Evolutionary conservation across 1,140 invertebrate genomes (phyloP).

Genomic region (Oppia nitens): DNA sequence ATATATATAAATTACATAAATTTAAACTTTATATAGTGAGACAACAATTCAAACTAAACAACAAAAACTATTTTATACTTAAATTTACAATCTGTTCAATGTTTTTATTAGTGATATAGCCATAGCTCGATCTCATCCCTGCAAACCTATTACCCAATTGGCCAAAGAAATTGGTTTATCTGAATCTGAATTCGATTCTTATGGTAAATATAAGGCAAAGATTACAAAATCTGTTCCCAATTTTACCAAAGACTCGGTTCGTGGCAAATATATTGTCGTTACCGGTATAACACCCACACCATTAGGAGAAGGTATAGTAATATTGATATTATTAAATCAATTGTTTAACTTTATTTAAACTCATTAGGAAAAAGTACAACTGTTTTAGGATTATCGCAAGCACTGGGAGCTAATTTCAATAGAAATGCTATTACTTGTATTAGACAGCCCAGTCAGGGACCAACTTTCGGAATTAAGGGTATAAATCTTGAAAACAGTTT

Average conservation of each 20-base stretch:
- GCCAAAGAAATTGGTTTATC: constrained; percentile 70
- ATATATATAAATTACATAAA: no score
- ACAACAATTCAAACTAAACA: no score
- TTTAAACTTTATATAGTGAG: no score
- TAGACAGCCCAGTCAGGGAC: constrained; percentile 94
- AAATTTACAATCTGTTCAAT: no score
- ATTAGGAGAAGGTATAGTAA: constrained; percentile 38
- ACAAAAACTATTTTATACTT: no score
- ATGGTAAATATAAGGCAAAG: constrained; percentile 90
- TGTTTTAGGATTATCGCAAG: constrained; percentile 79
- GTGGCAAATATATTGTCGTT: constrained; percentile 88
- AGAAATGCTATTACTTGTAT: constrained; percentile 85
- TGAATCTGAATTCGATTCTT: constrained; percentile 63
- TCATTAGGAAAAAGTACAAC: constrained; percentile 49
- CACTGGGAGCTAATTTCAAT: constrained; percentile 61
- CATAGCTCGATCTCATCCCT: constrained; percentile 67
- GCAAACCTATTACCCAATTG: constrained; percentile 60
- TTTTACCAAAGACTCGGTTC: constrained; percentile 43
- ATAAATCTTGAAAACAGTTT: constrained; percentile 8
- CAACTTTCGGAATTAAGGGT: constrained; percentile 96
- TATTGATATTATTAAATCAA: constrained; percentile 41
- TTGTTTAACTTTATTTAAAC: background rate
- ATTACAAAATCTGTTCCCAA: constrained; percentile 65
- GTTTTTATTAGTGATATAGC: constrained; percentile 70
- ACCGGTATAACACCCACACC: constrained; percentile 84